A percentile compares a stretch with the other conserved stretches of the same genome.
Conservation (phyloP, 2,888 invertebrate species). For the Criorhina ranunculi region DNA sequence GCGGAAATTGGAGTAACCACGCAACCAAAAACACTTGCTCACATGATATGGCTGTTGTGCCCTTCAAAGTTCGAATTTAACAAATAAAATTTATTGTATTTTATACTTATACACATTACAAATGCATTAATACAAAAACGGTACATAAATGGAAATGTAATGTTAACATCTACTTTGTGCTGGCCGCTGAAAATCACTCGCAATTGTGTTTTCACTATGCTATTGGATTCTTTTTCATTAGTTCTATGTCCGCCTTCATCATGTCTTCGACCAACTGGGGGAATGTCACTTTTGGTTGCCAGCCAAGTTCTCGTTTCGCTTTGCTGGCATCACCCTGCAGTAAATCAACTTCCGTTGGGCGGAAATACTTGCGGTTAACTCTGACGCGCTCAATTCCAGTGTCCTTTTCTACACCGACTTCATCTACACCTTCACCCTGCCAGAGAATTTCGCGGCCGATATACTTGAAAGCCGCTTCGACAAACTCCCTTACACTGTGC, state of each 20-base stretch:
- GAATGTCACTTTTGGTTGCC: constrained; percentile 94
- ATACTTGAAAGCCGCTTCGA: constrained; percentile 94
- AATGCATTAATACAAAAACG: constrained; percentile 47
- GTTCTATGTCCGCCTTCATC: constrained; percentile 94
- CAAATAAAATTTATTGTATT: constrained; percentile 27
- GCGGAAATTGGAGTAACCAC: too few relatives aligned
- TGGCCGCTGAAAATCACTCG: constrained; percentile 27
- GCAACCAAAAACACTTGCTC: not conserved
- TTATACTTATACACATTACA: constrained; percentile 31
- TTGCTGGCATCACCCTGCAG: constrained; percentile 97
- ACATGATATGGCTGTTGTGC: not conserved
- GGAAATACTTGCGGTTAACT: constrained; percentile 97
- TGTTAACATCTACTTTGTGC: constrained; percentile 68
- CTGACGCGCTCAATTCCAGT: constrained; percentile 91
- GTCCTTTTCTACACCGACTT: constrained; percentile 89
- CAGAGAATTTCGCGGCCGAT: constrained; percentile 93
- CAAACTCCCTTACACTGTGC: constrained; percentile 98
- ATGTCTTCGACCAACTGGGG: constrained; percentile 95
- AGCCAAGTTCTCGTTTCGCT: constrained; percentile 93
- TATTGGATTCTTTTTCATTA: constrained; percentile 96
- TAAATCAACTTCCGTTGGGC: constrained; percentile 98
- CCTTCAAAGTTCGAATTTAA: not conserved
- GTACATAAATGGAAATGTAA: constrained; percentile 65
- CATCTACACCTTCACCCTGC: constrained; percentile 93
- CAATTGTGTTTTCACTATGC: constrained; percentile 86